Evolutionary conservation across 2,113 vertebrate genomes (phyloP).

Genomic region (Passerina amoena): DNA sequence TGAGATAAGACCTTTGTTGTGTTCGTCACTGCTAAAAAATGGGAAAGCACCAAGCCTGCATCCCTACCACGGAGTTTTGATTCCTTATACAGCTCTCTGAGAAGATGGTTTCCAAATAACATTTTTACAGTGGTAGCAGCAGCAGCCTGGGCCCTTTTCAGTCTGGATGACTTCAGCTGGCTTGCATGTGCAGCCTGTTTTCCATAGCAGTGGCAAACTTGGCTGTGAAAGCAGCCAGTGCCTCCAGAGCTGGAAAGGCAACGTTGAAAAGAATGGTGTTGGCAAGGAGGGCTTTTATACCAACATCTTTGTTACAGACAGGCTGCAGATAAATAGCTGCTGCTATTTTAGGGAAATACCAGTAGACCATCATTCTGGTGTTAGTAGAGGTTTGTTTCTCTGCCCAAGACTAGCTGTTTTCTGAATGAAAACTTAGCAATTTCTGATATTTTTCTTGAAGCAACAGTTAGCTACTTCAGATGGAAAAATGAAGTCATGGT

Average conservation of each 20-base stretch:
- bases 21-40: slow-evolving; percentile 5
- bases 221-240: slow-evolving; percentile 69
- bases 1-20: neutral
- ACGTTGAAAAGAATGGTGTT: slow-evolving; percentile 33
- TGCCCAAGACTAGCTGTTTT: neutral
- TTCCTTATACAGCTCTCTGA: slow-evolving; percentile 40
- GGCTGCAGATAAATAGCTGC: neutral
- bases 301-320: neutral
- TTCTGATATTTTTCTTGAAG: slow-evolving; percentile 14
- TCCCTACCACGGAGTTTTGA: neutral
- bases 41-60: neutral
- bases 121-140: slow-evolving; percentile 38
- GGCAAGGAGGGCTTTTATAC: slow-evolving; percentile 10
- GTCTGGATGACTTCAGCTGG: slow-evolving; percentile 68
- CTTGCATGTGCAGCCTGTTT: slow-evolving; percentile 51
- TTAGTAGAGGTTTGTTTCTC: neutral
- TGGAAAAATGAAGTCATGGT: slow-evolving; percentile 42
- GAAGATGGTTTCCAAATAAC: slow-evolving; percentile 59
- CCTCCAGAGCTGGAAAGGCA: slow-evolving; percentile 64
- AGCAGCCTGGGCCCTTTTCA: slow-evolving; percentile 11
- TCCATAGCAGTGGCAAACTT: slow-evolving; percentile 73
- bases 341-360: slow-evolving; percentile 17
- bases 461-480: neutral
- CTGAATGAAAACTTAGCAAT: neutral
- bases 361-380: neutral